Percentiles rank a stretch among this genome's conserved stretches.
These are phyloP conservation scores for Epinotia bilunana DNA, from an alignment of 2,888 invertebrate species.

Conservation along the genomic window DNA sequence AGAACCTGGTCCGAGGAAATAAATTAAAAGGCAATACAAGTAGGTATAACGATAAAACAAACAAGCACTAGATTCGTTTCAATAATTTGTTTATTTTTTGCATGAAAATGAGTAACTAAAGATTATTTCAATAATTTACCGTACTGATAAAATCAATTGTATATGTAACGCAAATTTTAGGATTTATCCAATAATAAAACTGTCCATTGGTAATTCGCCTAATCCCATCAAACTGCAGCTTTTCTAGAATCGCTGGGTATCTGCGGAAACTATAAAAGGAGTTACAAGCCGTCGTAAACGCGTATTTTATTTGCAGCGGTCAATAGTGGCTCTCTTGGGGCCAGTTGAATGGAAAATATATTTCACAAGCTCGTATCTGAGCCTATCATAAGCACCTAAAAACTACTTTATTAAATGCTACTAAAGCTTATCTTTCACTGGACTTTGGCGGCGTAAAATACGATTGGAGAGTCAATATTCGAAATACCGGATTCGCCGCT, in stretches of 20 bases:
- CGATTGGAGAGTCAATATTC: constrained; percentile 1
- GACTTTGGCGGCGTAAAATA: not conserved
- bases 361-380: constrained; percentile 11
- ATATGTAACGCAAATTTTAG: not conserved
- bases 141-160: too few relatives aligned
- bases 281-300: constrained; percentile 57
- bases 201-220: constrained; percentile 4
- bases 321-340: constrained; percentile 62
- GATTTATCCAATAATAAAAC: constrained; percentile 1
- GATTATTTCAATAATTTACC: too few relatives aligned
- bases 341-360: constrained; percentile 54
- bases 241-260: constrained; percentile 13
- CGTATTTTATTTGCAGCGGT: constrained; percentile 67
- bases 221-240: constrained; percentile 14
- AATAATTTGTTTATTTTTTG: too few relatives aligned
- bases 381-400: not conserved
- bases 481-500: constrained; percentile 38
- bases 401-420: not conserved
- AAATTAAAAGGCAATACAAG: too few relatives aligned
- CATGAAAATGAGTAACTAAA: not conserved
- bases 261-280: constrained; percentile 39
- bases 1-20: too few relatives aligned
- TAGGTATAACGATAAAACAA: too few relatives aligned
- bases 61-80: too few relatives aligned
- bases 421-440: constrained; percentile 16